These are phyloP conservation scores for Fistularia commersonii DNA, from an alignment of 2,797 vertebrate genomes.

Conservation along the genomic window DNA sequence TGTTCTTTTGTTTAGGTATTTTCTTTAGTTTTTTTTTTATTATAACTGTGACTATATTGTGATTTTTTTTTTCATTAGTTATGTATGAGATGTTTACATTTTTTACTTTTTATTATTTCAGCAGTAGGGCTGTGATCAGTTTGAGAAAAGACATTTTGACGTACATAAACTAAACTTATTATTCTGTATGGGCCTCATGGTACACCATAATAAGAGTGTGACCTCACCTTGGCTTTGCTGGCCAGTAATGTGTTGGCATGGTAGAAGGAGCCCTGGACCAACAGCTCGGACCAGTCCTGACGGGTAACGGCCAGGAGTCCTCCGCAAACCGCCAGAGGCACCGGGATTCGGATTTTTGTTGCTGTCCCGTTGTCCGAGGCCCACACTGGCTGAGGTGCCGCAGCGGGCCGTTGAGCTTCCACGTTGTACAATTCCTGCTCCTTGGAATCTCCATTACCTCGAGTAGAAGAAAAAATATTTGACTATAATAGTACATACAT, in stretches of 20 bases:
- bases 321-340: slow-evolving; percentile 11
- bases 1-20: not conserved
- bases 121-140: too few relatives aligned
- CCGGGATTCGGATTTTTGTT: slow-evolving; percentile 11
- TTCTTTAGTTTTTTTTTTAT: not conserved
- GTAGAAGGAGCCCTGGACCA: slow-evolving; percentile 46
- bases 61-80: too few relatives aligned
- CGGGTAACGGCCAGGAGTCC: slow-evolving; percentile 12
- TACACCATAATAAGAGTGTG: not conserved
- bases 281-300: slow-evolving; percentile 51
- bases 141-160: too few relatives aligned
- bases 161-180: too few relatives aligned
- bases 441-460: not conserved
- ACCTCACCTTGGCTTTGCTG: slow-evolving; percentile 67
- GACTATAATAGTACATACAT: not conserved
- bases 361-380: slow-evolving; percentile 8
- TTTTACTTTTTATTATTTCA: too few relatives aligned
- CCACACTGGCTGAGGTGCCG: slow-evolving; percentile 7
- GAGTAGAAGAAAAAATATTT: not conserved
- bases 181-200: not conserved
- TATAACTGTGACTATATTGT: too few relatives aligned
- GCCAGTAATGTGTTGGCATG: slow-evolving; percentile 39
- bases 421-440: slow-evolving; percentile 11
- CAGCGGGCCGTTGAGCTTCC: slow-evolving; percentile 4
- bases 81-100: too few relatives aligned